A percentile compares a stretch with the other conserved stretches of the same genome.
These are phyloP conservation scores for Pterocles gutturalis DNA, from an alignment of 2,113 vertebrate genomes.

Conservation along the genomic window DNA sequence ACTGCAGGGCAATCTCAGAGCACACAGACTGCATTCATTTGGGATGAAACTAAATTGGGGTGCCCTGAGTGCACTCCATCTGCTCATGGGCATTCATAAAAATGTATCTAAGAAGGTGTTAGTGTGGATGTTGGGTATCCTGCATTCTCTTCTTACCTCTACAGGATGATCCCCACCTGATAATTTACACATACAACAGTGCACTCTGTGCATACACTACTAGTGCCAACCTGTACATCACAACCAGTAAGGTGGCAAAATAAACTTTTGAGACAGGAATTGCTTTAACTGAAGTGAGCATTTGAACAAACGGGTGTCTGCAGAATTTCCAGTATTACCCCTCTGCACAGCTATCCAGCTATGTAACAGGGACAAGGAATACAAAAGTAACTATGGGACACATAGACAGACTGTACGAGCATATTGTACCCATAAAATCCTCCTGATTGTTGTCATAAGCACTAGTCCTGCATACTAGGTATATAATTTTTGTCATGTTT, in stretches of 20 bases:
- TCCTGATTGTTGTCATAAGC: background rate
- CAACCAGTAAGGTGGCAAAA: background rate
- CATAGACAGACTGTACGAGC: background rate
- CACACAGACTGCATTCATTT: background rate
- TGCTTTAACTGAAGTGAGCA: background rate
- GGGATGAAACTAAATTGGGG: background rate
- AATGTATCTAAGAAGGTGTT: background rate
- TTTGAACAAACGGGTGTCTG: background rate
- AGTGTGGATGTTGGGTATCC: background rate
- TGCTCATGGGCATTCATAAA: background rate
- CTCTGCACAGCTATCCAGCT: background rate
- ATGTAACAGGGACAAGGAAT: background rate
- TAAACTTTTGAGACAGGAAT: background rate
- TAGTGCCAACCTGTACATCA: background rate
- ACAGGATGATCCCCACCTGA: background rate
- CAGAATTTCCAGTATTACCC: background rate
- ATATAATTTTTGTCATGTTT: background rate
- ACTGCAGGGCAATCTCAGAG: background rate
- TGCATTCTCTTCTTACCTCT: background rate
- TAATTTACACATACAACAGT: background rate
- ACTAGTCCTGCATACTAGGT: background rate
- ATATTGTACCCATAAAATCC: background rate
- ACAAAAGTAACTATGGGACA: background rate
- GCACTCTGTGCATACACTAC: rapidly evolving
- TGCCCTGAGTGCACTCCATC: background rate